Percentiles rank a stretch among this genome's conserved stretches.
These are phyloP conservation scores for Lepidocyrtinus sp. DNA, from an alignment of 2,888 invertebrate genomes.

Conservation along the genomic window DNA sequence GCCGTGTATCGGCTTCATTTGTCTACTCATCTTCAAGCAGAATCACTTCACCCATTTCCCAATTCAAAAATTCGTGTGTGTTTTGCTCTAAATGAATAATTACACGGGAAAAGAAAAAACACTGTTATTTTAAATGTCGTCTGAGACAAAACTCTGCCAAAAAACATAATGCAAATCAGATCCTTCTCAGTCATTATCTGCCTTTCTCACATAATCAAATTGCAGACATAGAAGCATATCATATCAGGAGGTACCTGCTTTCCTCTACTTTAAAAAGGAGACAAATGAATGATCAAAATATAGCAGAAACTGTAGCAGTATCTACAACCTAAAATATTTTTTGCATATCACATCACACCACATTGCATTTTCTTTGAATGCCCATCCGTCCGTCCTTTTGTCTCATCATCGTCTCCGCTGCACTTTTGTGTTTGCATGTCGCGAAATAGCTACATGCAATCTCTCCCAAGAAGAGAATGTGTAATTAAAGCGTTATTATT, in stretches of 20 bases:
- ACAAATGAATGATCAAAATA: conserved; percentile 20
- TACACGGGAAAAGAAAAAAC: conserved; percentile 14
- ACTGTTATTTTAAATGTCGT: conserved; percentile 10
- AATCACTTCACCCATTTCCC: background rate
- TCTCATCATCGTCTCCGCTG: conserved; percentile 1
- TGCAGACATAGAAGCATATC: background rate
- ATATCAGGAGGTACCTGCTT: background rate
- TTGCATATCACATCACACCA: conserved; percentile 38
- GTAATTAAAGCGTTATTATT: conserved; percentile 60
- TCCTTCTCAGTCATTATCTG: conserved; percentile 11
- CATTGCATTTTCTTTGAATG: conserved; percentile 40
- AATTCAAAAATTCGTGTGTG: conserved; percentile 18
- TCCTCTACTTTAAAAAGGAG: background rate
- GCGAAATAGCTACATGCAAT: conserved; percentile 10
- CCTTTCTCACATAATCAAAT: conserved; percentile 11
- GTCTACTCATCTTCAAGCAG: conserved; percentile 2
- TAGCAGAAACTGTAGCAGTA: background rate
- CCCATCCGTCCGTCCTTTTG: conserved; percentile 18
- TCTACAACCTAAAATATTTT: conserved; percentile 7
- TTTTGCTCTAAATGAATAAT: conserved; percentile 18
- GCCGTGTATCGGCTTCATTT: background rate
- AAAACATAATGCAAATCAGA: conserved; percentile 14
- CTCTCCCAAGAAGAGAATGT: conserved; percentile 31
- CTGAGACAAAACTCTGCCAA: conserved; percentile 5
- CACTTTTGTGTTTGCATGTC: conserved; percentile 7